These are phyloP conservation scores for Crambe crambe DNA, from an alignment of 37 sponge, comb jelly and placozoan genomes.

Conservation along the genomic window DNA sequence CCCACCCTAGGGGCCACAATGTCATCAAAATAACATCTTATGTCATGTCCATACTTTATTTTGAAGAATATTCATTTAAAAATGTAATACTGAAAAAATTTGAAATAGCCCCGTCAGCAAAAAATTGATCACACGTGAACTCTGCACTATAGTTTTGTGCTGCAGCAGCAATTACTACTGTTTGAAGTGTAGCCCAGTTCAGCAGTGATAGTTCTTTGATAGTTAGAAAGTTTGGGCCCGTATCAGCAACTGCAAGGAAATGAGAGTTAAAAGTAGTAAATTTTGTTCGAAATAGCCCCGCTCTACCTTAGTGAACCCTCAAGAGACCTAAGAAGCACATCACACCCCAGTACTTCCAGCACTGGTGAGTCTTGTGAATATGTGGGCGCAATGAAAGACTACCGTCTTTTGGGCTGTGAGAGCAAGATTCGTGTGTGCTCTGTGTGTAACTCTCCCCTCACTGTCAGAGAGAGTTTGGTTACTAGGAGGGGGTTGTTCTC, in stretches of 20 bases:
- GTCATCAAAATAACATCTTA: not conserved
- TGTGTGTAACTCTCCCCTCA: conserved; percentile 17
- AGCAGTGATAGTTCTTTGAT: not conserved
- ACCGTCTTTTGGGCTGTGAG: conserved; percentile 26
- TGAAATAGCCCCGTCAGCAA: conserved; percentile 16
- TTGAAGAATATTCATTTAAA: too few species aligned
- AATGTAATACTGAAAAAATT: not conserved
- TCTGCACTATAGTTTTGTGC: too few species aligned
- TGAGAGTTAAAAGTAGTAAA: not conserved
- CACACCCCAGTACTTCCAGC: conserved; percentile 8
- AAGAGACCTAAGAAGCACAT: not conserved
- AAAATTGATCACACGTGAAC: not conserved
- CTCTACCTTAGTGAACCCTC: conserved; percentile 13
- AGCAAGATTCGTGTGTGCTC: conserved; percentile 2
- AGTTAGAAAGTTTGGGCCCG: not conserved
- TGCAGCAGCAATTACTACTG: too few species aligned
- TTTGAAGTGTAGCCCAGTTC: not conserved
- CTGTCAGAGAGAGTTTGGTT: conserved; percentile 9
- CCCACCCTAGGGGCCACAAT: not conserved
- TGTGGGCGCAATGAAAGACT: conserved; percentile 8
- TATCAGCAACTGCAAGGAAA: not conserved
- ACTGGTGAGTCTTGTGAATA: not conserved
- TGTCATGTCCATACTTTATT: not conserved
- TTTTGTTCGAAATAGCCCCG: conserved; percentile 5
- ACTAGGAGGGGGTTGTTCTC: conserved; percentile 14